Conservation (phyloP, 2,113 vertebrate species). For the Tragulus kanchil region DNA sequence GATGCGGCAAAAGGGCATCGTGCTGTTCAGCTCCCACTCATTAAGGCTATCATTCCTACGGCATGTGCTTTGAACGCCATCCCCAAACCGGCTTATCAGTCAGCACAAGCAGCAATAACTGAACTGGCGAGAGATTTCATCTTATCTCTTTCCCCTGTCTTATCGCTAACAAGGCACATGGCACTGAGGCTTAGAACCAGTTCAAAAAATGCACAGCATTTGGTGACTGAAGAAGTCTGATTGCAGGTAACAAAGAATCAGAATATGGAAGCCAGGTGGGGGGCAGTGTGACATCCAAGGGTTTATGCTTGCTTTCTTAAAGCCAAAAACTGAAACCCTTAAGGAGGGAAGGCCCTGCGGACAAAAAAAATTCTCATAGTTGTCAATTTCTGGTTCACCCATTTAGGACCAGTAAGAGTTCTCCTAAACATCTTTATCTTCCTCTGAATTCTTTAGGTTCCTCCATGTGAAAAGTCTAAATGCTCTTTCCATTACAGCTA, state of each 20-base stretch:
- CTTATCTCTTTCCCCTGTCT: constrained; percentile 29
- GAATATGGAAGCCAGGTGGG: background rate
- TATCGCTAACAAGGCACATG: background rate
- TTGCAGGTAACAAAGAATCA: background rate
- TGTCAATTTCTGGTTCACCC: background rate
- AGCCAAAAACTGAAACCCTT: background rate
- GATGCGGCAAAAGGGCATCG: background rate
- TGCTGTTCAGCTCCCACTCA: fast-evolving
- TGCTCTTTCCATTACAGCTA: background rate
- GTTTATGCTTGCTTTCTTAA: background rate
- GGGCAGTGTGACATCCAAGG: background rate
- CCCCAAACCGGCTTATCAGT: background rate
- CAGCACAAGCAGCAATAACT: background rate
- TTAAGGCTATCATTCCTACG: background rate
- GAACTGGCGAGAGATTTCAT: constrained; percentile 63
- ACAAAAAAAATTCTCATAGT: background rate
- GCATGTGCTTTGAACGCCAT: background rate
- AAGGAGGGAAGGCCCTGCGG: background rate
- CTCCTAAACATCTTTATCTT: background rate
- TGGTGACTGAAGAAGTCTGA: background rate
- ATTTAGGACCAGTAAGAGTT: background rate
- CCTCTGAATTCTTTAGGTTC: background rate
- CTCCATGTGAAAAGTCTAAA: background rate
- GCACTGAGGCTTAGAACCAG: background rate
- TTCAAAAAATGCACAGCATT: background rate